phyloP scores from a whole-genome alignment of 2,113 vertebrate genomes.

The Chamaea fasciata region DNA sequence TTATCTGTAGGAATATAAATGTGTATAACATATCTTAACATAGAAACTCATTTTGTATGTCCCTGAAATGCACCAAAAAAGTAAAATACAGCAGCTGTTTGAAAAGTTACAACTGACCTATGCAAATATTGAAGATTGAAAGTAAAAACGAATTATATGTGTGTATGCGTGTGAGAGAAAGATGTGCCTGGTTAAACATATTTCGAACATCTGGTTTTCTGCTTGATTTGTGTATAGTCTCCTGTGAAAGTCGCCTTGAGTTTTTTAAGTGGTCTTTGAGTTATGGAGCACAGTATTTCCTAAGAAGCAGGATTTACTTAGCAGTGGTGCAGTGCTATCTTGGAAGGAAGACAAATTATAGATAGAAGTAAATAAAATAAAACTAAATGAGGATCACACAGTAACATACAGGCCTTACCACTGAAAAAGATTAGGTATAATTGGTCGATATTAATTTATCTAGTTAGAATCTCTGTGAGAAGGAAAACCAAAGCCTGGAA shows the following conservation, averaged over 20 bases:
- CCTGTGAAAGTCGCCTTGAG: background rate
- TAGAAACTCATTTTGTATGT: background rate
- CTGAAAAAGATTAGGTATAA: background rate
- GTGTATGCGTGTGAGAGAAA: background rate
- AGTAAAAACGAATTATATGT: background rate
- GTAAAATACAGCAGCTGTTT: background rate
- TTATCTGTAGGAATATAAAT: background rate
- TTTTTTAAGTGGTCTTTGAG: background rate
- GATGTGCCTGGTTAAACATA: background rate
- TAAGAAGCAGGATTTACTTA: background rate
- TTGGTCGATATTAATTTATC: background rate
- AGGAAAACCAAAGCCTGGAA: background rate
- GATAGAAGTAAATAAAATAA: background rate
- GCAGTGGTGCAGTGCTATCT: background rate
- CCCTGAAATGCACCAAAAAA: background rate
- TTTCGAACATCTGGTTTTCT: background rate
- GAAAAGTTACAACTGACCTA: background rate
- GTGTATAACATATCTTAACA: background rate
- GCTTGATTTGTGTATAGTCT: background rate
- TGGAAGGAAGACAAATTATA: background rate
- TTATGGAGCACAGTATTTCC: background rate
- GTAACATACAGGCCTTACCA: background rate
- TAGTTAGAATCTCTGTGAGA: background rate
- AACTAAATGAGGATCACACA: background rate
- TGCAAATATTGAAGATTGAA: background rate